Conservation (phyloP, 1,140 invertebrate species). For the Halesus radiatus region DNA sequence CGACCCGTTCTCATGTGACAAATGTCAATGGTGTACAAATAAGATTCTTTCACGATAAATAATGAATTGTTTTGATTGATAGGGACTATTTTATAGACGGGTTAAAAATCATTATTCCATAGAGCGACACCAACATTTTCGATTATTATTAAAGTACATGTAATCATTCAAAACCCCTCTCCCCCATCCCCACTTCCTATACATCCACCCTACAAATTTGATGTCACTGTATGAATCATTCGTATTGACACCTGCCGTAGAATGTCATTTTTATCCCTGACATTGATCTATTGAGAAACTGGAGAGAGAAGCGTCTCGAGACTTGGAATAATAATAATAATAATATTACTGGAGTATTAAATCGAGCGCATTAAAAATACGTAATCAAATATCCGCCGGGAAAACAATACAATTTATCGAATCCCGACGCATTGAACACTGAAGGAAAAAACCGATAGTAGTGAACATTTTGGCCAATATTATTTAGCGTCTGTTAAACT, state of each 20-base stretch:
- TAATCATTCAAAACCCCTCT: not conserved
- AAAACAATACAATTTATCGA: conserved; percentile 5
- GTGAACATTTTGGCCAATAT: not conserved
- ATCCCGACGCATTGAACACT: too few species aligned
- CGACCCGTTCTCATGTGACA: too few species aligned
- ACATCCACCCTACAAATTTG: not conserved
- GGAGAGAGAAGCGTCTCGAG: not conserved
- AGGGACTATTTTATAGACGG: too few species aligned
- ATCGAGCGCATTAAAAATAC: conserved; percentile 18
- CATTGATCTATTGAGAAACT: conserved; percentile 28
- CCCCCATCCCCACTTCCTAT: too few species aligned
- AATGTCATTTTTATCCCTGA: conserved; percentile 33
- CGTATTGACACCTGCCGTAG: conserved; percentile 17
- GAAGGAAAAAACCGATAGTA: not conserved
- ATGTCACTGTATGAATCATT: not conserved
- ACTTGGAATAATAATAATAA: not conserved
- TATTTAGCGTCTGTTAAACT: too few species aligned
- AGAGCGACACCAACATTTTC: not conserved
- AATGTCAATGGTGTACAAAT: too few species aligned
- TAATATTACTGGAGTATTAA: not conserved
- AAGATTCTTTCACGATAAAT: too few species aligned
- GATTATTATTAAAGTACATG: not conserved
- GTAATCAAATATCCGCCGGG: conserved; percentile 6
- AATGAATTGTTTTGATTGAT: too few species aligned
- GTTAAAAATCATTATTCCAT: too few species aligned